phyloP scores from a whole-genome alignment of 2,888 invertebrate genomes.

The Acleris cristana region DNA sequence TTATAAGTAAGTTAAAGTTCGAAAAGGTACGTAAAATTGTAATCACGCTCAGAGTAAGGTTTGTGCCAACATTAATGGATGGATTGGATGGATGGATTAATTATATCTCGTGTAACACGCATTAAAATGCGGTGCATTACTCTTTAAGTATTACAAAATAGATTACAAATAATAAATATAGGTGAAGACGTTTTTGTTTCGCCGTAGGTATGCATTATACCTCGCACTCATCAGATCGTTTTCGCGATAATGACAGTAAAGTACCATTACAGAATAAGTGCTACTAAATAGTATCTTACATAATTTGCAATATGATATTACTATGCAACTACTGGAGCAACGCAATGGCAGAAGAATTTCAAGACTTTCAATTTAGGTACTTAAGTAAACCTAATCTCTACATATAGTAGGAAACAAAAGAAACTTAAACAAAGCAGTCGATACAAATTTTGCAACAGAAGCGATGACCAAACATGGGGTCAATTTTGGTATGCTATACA shows the following conservation, averaged over 20 bases:
- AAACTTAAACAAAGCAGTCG: slow-evolving; percentile 49
- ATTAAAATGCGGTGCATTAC: slow-evolving; percentile 7
- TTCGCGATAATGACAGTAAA: slow-evolving; percentile 32
- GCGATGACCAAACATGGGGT: slow-evolving; percentile 50
- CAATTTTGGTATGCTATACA: slow-evolving; percentile 48
- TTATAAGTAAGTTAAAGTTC: no score
- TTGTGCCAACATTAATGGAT: no score
- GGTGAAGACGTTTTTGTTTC: slow-evolving; percentile 26
- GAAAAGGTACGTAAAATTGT: no score
- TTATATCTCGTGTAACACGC: background rate
- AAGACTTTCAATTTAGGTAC: slow-evolving; percentile 1
- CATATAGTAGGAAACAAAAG: slow-evolving; percentile 18
- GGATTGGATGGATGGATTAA: no score
- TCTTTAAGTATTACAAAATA: slow-evolving; percentile 18
- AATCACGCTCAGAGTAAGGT: no score
- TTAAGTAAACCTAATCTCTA: background rate
- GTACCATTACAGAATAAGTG: slow-evolving; percentile 31
- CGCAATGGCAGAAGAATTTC: slow-evolving; percentile 11
- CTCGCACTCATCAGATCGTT: slow-evolving; percentile 28
- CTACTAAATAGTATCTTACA: slow-evolving; percentile 33
- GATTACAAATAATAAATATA: slow-evolving; percentile 21
- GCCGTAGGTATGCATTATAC: slow-evolving; percentile 28
- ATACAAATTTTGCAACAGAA: slow-evolving; percentile 58
- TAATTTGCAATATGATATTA: slow-evolving; percentile 28
- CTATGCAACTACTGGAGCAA: slow-evolving; percentile 18